These are phyloP conservation scores for Cotesia congregata DNA, from an alignment of 2,888 invertebrate genomes.

Conservation along the genomic window DNA sequence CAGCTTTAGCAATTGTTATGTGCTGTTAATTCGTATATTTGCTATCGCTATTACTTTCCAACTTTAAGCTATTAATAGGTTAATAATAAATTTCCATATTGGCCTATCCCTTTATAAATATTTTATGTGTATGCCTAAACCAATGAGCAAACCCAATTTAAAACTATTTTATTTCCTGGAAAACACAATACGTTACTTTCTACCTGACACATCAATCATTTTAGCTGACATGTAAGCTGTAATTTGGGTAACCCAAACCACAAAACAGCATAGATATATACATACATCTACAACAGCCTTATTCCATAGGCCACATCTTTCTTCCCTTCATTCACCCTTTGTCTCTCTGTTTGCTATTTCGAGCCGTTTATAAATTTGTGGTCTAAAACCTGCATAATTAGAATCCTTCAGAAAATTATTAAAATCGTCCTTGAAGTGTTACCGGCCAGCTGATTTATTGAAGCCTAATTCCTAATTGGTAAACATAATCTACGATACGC, in stretches of 20 bases:
- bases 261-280: slow-evolving; percentile 30
- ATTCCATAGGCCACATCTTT: neutral
- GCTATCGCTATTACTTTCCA: too few species aligned
- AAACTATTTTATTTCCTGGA: slow-evolving; percentile 62
- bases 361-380: slow-evolving; percentile 58
- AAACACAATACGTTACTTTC: slow-evolving; percentile 54
- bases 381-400: slow-evolving; percentile 51
- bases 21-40: too few species aligned
- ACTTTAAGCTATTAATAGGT: too few species aligned
- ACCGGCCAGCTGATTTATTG: neutral
- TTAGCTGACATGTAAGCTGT: slow-evolving; percentile 68
- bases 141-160: slow-evolving; percentile 4
- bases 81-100: neutral
- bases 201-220: slow-evolving; percentile 65
- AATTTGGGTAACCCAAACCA: slow-evolving; percentile 66
- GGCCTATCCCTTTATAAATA: neutral
- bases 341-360: slow-evolving; percentile 46
- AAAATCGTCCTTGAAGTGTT: neutral
- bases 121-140: neutral
- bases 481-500: neutral
- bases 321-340: slow-evolving; percentile 21
- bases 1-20: too few species aligned
- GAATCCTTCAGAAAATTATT: neutral
- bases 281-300: neutral
- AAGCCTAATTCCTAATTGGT: neutral